A percentile compares a stretch with the other conserved stretches of the same genome.
Evolutionary conservation across 2,888 invertebrate species (phyloP).

Genomic region (Rhingia campestris): DNA sequence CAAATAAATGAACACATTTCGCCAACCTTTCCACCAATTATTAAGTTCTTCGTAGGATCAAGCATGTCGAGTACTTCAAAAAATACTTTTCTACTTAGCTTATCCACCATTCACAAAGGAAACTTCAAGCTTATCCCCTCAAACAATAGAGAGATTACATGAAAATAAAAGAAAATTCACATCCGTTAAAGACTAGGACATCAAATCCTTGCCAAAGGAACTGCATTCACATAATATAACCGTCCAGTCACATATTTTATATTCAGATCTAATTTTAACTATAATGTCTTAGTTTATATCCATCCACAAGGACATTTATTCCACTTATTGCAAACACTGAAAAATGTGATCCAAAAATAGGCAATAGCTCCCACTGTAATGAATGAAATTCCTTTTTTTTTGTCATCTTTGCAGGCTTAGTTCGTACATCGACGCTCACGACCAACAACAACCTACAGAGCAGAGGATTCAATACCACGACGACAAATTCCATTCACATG

Average conservation of each 20-base stretch:
- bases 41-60: no score
- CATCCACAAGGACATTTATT: not conserved
- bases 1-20: no score
- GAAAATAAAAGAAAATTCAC: no score
- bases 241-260: not conserved
- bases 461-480: conserved; percentile 58
- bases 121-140: no score
- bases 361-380: not conserved
- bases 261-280: conserved; percentile 15
- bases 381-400: conserved; percentile 25
- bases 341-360: conserved; percentile 15
- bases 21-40: no score
- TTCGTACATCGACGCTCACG: conserved; percentile 77
- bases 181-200: no score
- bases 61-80: no score
- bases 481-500: conserved; percentile 59
- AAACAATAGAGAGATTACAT: no score
- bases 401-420: conserved; percentile 75
- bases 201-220: not conserved
- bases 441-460: conserved; percentile 75
- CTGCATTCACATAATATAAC: not conserved
- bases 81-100: no score
- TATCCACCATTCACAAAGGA: no score
- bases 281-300: conserved; percentile 1
- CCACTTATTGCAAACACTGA: conserved; percentile 27